A percentile compares a stretch with the other conserved stretches of the same genome.
Evolutionary conservation across 2,888 invertebrate species (phyloP).

Genomic region (Dusona sp.): DNA sequence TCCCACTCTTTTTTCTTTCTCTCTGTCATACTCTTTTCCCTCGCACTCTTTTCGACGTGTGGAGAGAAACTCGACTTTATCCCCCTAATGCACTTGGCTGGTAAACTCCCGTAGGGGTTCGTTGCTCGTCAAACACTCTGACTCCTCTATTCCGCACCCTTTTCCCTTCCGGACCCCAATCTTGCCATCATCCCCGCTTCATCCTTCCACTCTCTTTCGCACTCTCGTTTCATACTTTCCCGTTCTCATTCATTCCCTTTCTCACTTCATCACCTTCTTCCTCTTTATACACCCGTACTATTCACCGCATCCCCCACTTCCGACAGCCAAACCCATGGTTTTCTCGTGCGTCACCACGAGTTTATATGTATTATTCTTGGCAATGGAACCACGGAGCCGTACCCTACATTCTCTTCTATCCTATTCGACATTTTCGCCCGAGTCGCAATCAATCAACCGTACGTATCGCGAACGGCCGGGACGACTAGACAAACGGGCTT

Average conservation of each 20-base stretch:
- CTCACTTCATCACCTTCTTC: conserved; percentile 46
- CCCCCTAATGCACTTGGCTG: conserved; percentile 76
- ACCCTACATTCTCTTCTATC: conserved; percentile 34
- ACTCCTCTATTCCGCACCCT: conserved; percentile 65
- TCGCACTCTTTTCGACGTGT: conserved; percentile 55
- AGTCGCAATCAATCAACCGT: conserved; percentile 73
- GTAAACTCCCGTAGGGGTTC: conserved; percentile 70
- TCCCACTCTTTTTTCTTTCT: conserved; percentile 53
- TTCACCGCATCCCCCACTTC: conserved; percentile 17
- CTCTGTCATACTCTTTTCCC: conserved; percentile 9
- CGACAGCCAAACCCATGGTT: conserved; percentile 14
- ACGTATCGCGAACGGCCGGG: conserved; percentile 61
- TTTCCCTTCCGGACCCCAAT: conserved; percentile 40
- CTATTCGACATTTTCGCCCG: conserved; percentile 63
- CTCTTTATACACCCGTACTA: conserved; percentile 23
- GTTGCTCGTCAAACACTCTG: conserved; percentile 71
- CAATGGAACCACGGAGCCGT: conserved; percentile 42
- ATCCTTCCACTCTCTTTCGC: conserved; percentile 55
- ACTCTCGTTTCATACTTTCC: conserved; percentile 48
- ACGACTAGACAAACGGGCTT: conserved; percentile 65
- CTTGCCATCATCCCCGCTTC: conserved; percentile 41
- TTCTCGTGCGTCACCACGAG: conserved; percentile 32
- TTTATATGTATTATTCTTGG: conserved; percentile 45
- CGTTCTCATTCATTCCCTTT: conserved; percentile 51
- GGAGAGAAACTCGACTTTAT: conserved; percentile 73